Conservation (phyloP, 1,140 invertebrate genomes). For the Homarus americanus region DNA sequence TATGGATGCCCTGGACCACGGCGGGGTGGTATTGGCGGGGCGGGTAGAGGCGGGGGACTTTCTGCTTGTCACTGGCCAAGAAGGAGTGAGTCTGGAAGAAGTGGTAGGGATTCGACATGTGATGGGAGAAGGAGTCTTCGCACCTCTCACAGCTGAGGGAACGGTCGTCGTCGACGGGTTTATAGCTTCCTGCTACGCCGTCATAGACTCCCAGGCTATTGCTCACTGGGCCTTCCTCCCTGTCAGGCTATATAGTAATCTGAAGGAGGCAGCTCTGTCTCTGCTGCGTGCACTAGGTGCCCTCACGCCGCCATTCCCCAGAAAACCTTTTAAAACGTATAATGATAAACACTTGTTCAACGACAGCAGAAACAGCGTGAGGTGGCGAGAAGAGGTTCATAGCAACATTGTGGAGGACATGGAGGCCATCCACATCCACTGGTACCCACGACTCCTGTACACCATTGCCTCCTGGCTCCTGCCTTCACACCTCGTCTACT, state of each 20-base stretch:
- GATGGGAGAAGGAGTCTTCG: conserved; percentile 87
- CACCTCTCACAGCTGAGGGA: conserved; percentile 92
- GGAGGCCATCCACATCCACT: conserved; percentile 85
- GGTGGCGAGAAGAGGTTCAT: conserved; percentile 8
- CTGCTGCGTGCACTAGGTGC: conserved; percentile 72
- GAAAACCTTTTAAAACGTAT: conserved; percentile 33
- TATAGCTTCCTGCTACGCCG: conserved; percentile 95
- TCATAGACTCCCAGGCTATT: conserved; percentile 89
- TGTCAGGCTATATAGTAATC: conserved; percentile 81
- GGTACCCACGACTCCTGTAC: conserved; percentile 91
- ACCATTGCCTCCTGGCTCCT: conserved; percentile 84
- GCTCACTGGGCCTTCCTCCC: conserved; percentile 92
- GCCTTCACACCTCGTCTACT: conserved; percentile 79
- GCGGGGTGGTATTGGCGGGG: conserved; percentile 77
- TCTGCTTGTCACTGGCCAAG: conserved; percentile 76
- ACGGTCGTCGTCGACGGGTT: conserved; percentile 94
- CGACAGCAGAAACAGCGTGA: conserved; percentile 8
- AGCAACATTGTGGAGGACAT: conserved; percentile 37
- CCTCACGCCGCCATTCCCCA: conserved; percentile 71
- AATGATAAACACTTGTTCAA: not conserved
- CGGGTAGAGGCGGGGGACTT: conserved; percentile 78
- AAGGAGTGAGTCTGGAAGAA: conserved; percentile 80
- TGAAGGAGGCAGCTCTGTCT: conserved; percentile 78
- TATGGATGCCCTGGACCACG: conserved; percentile 27
- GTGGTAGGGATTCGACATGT: conserved; percentile 83